Evolutionary conservation across 2,888 invertebrate genomes (phyloP).

Genomic region (Augochlorella aurata): DNA sequence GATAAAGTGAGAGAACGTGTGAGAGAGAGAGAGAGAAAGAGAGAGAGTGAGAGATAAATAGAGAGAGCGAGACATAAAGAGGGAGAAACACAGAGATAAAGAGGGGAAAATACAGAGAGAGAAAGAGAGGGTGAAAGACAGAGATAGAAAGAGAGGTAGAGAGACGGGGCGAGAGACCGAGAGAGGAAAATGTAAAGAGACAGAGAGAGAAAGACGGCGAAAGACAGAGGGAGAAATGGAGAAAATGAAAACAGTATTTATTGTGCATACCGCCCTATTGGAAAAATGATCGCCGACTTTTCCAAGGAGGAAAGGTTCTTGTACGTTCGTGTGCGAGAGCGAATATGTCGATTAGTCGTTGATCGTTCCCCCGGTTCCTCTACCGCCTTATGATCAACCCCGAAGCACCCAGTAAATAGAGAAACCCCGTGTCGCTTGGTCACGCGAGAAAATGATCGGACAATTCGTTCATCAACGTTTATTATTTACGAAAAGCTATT

Average conservation of each 20-base stretch:
- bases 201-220: background rate
- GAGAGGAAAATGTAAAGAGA: too few species aligned
- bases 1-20: background rate
- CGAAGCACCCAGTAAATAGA: conserved; percentile 13
- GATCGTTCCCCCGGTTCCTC: conserved; percentile 6
- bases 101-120: background rate
- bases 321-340: conserved; percentile 16
- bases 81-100: too few species aligned
- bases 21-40: background rate
- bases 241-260: conserved; percentile 39
- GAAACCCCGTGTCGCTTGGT: background rate
- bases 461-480: conserved; percentile 31
- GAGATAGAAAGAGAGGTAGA: background rate
- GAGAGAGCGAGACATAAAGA: too few species aligned
- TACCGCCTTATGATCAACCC: background rate
- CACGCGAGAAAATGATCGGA: background rate
- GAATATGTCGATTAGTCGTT: conserved; percentile 38
- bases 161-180: too few species aligned
- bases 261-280: conserved; percentile 33
- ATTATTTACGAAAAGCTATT: conserved; percentile 36
- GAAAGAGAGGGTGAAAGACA: background rate
- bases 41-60: background rate
- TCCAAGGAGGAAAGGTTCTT: background rate
- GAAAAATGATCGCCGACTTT: background rate
- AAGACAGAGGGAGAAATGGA: background rate